Percentiles rank a stretch among this genome's conserved stretches.
These are phyloP conservation scores for Drosophila pseudotakahashii DNA, from an alignment of 2,888 invertebrate species.

Conservation along the genomic window DNA sequence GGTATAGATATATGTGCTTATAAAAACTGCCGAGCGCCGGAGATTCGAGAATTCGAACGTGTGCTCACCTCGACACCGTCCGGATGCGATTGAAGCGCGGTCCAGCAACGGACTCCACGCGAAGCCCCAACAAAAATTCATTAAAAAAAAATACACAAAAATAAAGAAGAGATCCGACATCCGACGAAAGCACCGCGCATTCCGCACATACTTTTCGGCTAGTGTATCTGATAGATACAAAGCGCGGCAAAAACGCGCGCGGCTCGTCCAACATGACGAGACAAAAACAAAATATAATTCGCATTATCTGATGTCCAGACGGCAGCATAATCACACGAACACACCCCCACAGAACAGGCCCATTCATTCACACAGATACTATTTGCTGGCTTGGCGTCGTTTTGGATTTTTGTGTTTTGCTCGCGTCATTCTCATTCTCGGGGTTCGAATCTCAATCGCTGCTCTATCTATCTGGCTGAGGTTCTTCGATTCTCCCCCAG, in stretches of 20 bases:
- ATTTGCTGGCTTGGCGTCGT: constrained; percentile 27
- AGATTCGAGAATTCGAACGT: constrained; percentile 9
- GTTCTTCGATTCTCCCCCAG: constrained; percentile 6
- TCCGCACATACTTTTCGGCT: constrained; percentile 51
- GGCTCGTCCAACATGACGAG: constrained; percentile 34
- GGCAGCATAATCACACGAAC: constrained; percentile 39
- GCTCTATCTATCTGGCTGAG: constrained; percentile 2
- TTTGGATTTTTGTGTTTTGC: constrained; percentile 60
- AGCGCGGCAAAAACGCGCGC: constrained; percentile 22
- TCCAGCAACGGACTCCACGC: constrained; percentile 17
- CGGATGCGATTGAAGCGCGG: constrained; percentile 32
- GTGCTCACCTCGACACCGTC: constrained; percentile 37
- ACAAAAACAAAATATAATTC: constrained; percentile 43
- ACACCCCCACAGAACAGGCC: constrained; percentile 7
- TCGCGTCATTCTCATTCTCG: constrained; percentile 51
- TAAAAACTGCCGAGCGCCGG: constrained; percentile 1
- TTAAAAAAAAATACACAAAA: background rate
- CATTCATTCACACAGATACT: constrained; percentile 41
- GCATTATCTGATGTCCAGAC: constrained; percentile 50
- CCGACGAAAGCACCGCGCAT: constrained; percentile 41
- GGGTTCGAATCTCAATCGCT: constrained; percentile 4
- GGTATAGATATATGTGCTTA: background rate
- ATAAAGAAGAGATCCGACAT: background rate
- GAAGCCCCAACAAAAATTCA: constrained; percentile 3
- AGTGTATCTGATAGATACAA: constrained; percentile 49